Evolutionary conservation across 2,888 invertebrate species (phyloP).

Genomic region (Acanthococcus lagerstroemiae): DNA sequence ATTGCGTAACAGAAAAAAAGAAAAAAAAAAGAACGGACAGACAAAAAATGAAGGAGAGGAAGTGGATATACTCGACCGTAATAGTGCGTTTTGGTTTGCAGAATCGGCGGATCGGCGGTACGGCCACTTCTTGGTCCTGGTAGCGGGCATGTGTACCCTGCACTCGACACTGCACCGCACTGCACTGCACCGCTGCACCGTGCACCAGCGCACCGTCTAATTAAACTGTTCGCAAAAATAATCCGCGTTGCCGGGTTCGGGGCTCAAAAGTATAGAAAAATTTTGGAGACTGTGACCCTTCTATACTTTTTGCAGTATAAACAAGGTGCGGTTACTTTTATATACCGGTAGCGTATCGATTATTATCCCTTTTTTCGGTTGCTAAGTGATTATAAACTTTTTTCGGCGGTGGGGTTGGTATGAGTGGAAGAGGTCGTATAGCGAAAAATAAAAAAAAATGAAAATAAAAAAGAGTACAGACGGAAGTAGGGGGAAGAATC

Average conservation of each 20-base stretch:
- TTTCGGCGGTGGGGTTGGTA: conserved; percentile 28
- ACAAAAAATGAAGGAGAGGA: background rate
- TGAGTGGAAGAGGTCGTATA: conserved; percentile 28
- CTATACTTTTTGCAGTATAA: conserved; percentile 20
- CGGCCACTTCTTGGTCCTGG: too few relatives aligned
- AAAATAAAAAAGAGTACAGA: conserved; percentile 23
- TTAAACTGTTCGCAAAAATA: too few relatives aligned
- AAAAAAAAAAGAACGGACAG: background rate
- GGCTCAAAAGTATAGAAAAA: conserved; percentile 15
- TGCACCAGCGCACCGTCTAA: too few relatives aligned
- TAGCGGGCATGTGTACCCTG: too few relatives aligned
- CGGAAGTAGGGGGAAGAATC: conserved; percentile 32
- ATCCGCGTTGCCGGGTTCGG: background rate
- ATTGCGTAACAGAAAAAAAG: background rate
- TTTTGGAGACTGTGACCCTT: conserved; percentile 28
- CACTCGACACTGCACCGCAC: too few relatives aligned
- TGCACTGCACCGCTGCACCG: too few relatives aligned
- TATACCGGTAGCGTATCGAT: conserved; percentile 35
- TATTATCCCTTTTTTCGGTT: conserved; percentile 37
- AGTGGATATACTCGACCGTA: background rate
- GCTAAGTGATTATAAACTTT: conserved; percentile 37
- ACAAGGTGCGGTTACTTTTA: conserved; percentile 29
- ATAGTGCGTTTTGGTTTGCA: too few relatives aligned
- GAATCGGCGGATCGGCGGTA: too few relatives aligned
- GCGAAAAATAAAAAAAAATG: conserved; percentile 33